Conservation (phyloP, 2,113 vertebrate species). For the Electrona antarctica region DNA sequence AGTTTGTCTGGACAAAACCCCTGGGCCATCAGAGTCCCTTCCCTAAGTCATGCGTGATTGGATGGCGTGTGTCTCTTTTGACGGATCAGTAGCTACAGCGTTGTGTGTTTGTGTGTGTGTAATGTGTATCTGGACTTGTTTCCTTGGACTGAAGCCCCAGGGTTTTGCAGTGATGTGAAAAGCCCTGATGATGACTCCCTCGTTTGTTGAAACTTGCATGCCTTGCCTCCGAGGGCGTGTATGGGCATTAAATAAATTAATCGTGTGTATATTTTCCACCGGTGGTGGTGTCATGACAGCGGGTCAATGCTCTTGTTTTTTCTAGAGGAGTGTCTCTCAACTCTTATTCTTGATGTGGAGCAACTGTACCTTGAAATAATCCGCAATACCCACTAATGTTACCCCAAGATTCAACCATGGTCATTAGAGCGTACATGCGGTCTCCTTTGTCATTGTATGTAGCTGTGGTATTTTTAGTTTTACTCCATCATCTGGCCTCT, state of each 20-base stretch:
- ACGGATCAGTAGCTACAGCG: conserved; percentile 40
- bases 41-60: conserved; percentile 37
- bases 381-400: not conserved
- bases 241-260: conserved; percentile 28
- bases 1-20: conserved; percentile 26
- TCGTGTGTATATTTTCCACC: conserved; percentile 27
- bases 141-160: conserved; percentile 40
- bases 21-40: conserved; percentile 26
- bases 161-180: conserved; percentile 61
- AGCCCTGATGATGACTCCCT: conserved; percentile 58
- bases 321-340: conserved; percentile 7
- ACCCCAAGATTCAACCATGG: conserved; percentile 23
- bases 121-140: conserved; percentile 38
- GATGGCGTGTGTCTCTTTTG: conserved; percentile 44
- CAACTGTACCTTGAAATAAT: not conserved
- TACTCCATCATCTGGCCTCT: not conserved
- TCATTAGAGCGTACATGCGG: conserved; percentile 15
- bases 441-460: conserved; percentile 15
- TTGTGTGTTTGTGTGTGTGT: not conserved
- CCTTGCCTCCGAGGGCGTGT: conserved; percentile 48
- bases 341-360: conserved; percentile 6
- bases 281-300: conserved; percentile 27
- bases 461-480: not conserved
- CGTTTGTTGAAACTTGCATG: conserved; percentile 68
- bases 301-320: conserved; percentile 38